A percentile compares a stretch with the other conserved stretches of the same genome.
These are phyloP conservation scores for Leiothrix lutea DNA, from an alignment of 2,113 vertebrate species.

Conservation along the genomic window DNA sequence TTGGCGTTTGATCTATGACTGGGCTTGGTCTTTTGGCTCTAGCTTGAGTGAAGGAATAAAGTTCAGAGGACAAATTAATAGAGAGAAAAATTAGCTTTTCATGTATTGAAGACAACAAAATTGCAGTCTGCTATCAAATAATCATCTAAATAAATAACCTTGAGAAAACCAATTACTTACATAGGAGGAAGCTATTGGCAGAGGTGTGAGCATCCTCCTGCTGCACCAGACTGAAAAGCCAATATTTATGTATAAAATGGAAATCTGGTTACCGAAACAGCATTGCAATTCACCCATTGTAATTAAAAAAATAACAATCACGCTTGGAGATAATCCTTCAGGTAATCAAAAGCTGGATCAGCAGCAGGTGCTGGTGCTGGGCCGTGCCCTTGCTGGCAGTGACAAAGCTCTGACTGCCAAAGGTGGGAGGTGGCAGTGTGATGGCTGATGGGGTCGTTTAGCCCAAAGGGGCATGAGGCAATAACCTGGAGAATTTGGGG, in stretches of 20 bases:
- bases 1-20: constrained; percentile 26
- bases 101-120: not conserved
- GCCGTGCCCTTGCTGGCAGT: not conserved
- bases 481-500: not conserved
- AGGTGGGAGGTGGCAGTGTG: not conserved
- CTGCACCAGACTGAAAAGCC: not conserved
- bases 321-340: not conserved
- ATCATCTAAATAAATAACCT: constrained; percentile 26
- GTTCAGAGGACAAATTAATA: constrained; percentile 19
- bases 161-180: constrained; percentile 37
- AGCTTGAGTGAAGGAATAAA: not conserved
- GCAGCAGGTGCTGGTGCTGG: not conserved
- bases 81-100: not conserved
- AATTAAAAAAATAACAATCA: not conserved
- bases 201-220: not conserved
- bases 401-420: not conserved
- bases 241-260: not conserved
- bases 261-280: not conserved
- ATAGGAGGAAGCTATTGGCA: not conserved
- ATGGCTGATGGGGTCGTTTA: not conserved
- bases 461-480: not conserved
- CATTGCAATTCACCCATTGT: not conserved
- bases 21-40: not conserved
- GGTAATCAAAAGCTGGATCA: not conserved
- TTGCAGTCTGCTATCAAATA: not conserved